Percentiles rank a stretch among this genome's conserved stretches.
Evolutionary conservation across 2,888 invertebrate species (phyloP).

Genomic region (Acrobasis repandana): DNA sequence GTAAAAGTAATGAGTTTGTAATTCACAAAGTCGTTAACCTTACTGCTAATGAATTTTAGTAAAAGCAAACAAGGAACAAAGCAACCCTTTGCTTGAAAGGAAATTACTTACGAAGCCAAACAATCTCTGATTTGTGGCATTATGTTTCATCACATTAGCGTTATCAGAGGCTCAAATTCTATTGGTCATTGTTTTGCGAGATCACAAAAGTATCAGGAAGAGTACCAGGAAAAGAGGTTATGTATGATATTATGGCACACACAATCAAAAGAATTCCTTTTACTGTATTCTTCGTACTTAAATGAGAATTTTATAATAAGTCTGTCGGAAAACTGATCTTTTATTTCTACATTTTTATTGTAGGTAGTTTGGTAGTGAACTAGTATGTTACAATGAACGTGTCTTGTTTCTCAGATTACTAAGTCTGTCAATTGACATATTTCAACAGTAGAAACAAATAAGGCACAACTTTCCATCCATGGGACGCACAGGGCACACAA

Average conservation of each 20-base stretch:
- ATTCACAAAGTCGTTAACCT: conserved; percentile 22
- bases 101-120: conserved; percentile 41
- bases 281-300: not conserved
- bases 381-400: not conserved
- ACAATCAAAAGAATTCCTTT: conserved; percentile 12
- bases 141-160: conserved; percentile 23
- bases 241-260: not conserved
- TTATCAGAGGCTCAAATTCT: conserved; percentile 13
- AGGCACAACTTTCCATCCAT: not conserved
- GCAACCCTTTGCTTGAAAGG: conserved; percentile 37
- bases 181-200: conserved; percentile 10
- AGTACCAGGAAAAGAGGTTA: conserved; percentile 6
- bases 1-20: conserved; percentile 2
- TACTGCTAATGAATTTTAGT: conserved; percentile 20
- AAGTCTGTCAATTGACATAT: not conserved
- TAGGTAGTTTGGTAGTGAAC: too few relatives aligned
- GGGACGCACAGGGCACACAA: conserved; percentile 9
- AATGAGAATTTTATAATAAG: not conserved
- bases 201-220: not conserved
- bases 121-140: conserved; percentile 40
- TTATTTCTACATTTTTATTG: too few relatives aligned
- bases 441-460: not conserved
- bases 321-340: too few relatives aligned
- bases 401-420: not conserved
- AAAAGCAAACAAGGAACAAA: conserved; percentile 31